Evolutionary conservation across 2,797 vertebrate genomes (phyloP), one percentile per base, ranked within the genome.

Genomic region (Spizella passerina): DNA sequence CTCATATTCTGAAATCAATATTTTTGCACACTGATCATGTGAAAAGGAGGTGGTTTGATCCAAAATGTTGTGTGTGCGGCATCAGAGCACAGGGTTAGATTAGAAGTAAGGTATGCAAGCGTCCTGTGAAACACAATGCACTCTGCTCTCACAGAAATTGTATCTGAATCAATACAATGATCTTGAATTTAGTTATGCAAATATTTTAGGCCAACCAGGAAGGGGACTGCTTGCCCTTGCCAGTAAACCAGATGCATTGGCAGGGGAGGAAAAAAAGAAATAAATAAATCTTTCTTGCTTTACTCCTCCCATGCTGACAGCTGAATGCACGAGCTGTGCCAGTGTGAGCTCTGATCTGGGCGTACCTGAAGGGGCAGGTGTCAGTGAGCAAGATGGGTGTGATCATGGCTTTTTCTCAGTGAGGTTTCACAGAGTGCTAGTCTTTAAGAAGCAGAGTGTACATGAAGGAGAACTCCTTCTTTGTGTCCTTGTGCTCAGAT

Each of bases 101-200:
- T 70, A 79, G n/a, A 84, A 90, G 20, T 64, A 61, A 72, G 57
- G 30, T 55, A 14, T 73, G 52, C 43, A 83, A 49, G 44, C 4
- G 5, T 49, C 60, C 60, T 71, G 32, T 71, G 85, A 93, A 91
- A 39, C 21, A 63, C 49, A 64, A 18, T 49, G 27, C 29, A 23
- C 72, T 78, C 36, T 88, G 87, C 57, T 92, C 32, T 44, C n/a
- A 8, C 63, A 93, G 66, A 86, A 95, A 79, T 53, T 66, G 24
- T 50, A 26, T 60, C 60, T 71, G 73, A 91, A 92, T 93, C 83
- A 20, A 71, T 82, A 76, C 61, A 46, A 71, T 52, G 52, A 83
- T 91, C 87, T 93, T 92, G 36, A 90, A 86, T 82, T 95, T 46
- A 87, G 44, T 86, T 92, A 71, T 49, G 32, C 70, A 61, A 93